Evolutionary conservation across 2,888 invertebrate species (phyloP).

Genomic region (Meghimatium bilineatum): DNA sequence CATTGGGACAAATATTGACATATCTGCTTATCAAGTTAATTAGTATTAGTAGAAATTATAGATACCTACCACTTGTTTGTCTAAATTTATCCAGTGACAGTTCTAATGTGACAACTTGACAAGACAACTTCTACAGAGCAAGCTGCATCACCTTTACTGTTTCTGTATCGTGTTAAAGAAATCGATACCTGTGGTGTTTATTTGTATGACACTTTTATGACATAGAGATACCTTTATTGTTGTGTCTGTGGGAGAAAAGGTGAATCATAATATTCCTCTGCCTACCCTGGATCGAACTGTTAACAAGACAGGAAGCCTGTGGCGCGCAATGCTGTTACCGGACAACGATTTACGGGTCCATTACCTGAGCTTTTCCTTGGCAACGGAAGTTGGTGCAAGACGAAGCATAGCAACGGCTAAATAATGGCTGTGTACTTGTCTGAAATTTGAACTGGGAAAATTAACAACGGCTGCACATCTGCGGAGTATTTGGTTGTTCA

Average conservation of each 20-base stretch:
- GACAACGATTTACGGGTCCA: slow-evolving; percentile 20
- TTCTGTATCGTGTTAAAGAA: neutral
- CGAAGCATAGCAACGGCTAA: slow-evolving; percentile 14
- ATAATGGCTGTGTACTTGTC: neutral
- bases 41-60: too few species aligned
- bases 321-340: neutral
- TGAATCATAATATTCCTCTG: neutral
- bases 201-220: neutral
- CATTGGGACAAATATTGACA: too few species aligned
- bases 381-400: slow-evolving; percentile 11
- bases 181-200: neutral
- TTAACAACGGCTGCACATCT: neutral
- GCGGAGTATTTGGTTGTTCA: neutral
- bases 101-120: too few species aligned
- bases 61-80: too few species aligned
- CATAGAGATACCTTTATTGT: neutral
- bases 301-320: neutral
- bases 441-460: neutral
- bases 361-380: slow-evolving; percentile 11
- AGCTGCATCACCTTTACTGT: too few species aligned
- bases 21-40: too few species aligned
- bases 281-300: neutral
- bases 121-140: too few species aligned
- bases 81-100: too few species aligned
- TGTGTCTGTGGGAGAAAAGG: neutral